These are phyloP conservation scores for Phragmatobia fuliginosa DNA, from an alignment of 2,888 invertebrate genomes.

Conservation along the genomic window DNA sequence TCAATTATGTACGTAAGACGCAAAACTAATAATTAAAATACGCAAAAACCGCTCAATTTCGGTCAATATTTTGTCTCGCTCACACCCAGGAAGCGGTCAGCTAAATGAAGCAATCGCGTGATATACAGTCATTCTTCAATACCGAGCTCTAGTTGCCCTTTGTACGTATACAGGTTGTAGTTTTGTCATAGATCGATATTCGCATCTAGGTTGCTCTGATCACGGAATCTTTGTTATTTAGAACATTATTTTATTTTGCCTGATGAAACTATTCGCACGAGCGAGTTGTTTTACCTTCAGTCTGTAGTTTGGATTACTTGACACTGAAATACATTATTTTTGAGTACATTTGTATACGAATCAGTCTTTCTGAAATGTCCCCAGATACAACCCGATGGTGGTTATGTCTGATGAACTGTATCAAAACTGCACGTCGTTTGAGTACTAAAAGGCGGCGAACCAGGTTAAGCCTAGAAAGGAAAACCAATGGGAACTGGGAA, in stretches of 20 bases:
- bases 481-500: too few species aligned
- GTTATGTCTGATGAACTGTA: too few species aligned
- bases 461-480: too few species aligned
- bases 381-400: too few species aligned
- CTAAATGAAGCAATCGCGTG: slow-evolving; percentile 84
- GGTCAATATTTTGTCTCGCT: slow-evolving; percentile 42
- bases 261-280: neutral
- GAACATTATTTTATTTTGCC: neutral
- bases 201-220: slow-evolving; percentile 1
- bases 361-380: too few species aligned
- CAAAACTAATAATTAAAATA: slow-evolving; percentile 52
- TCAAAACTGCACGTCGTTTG: too few species aligned
- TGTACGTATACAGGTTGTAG: slow-evolving; percentile 57
- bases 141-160: slow-evolving; percentile 57
- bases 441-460: too few species aligned
- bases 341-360: too few species aligned
- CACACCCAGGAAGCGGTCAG: slow-evolving; percentile 60
- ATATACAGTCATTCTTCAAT: slow-evolving; percentile 73
- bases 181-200: slow-evolving; percentile 32
- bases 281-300: neutral
- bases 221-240: neutral
- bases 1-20: slow-evolving; percentile 14
- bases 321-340: neutral
- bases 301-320: neutral
- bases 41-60: slow-evolving; percentile 46